Evolutionary conservation across 2,113 vertebrate genomes (phyloP).

Genomic region (Grallaria varia): DNA sequence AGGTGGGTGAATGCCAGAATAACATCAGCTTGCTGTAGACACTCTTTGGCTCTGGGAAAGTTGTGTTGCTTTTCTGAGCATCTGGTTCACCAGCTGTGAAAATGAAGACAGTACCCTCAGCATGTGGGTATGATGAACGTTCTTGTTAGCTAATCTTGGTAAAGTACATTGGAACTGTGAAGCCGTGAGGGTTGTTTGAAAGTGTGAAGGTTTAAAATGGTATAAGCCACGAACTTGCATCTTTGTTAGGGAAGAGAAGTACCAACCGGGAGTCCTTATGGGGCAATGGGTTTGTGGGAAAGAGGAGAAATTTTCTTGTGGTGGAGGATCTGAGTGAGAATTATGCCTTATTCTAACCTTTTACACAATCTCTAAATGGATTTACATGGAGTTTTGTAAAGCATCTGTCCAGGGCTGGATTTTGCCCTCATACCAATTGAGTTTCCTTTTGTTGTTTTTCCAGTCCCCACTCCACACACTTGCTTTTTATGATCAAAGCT

Average conservation of each 20-base stretch:
- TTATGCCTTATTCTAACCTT: background rate
- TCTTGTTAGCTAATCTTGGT: background rate
- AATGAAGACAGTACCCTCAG: background rate
- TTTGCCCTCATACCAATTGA: background rate
- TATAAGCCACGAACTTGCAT: background rate
- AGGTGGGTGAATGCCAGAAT: background rate
- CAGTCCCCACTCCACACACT: background rate
- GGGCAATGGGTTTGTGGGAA: background rate
- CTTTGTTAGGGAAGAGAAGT: background rate
- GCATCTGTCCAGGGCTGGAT: background rate
- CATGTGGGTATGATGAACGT: background rate
- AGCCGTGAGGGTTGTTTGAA: background rate
- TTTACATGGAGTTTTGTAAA: background rate
- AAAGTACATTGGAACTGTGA: background rate
- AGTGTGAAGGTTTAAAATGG: background rate
- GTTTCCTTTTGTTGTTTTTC: background rate
- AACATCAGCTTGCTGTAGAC: background rate
- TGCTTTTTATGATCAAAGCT: conserved; percentile 20
- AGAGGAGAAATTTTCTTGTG: background rate
- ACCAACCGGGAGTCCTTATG: background rate
- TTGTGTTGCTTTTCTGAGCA: background rate
- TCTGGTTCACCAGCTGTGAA: conserved; percentile 36
- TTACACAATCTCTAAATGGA: background rate
- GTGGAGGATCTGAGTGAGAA: background rate
- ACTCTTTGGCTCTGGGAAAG: background rate